A percentile compares a stretch with the other conserved stretches of the same genome.
Evolutionary conservation across 2,888 invertebrate genomes (phyloP).

Genomic region (Mechanitis mazaeus): DNA sequence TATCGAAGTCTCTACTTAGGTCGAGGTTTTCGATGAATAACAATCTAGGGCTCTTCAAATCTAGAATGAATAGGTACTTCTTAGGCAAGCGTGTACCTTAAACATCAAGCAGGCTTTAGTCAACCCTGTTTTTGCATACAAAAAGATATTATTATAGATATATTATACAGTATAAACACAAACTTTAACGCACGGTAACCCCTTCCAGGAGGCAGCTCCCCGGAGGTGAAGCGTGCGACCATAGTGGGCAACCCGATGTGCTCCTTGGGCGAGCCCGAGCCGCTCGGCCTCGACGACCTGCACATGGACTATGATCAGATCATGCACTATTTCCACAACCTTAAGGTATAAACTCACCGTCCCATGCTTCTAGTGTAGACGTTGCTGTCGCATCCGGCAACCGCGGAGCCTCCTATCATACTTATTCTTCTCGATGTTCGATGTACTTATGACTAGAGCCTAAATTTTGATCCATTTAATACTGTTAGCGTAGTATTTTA

Average conservation of each 20-base stretch:
- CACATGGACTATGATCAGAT: conserved; percentile 98
- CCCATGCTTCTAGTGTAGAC: conserved; percentile 70
- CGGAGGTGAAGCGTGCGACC: conserved; percentile 88
- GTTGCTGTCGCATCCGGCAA: conserved; percentile 52
- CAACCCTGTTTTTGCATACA: too few species aligned
- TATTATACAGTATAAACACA: too few species aligned
- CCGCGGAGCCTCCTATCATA: conserved; percentile 43
- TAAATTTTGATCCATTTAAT: conserved; percentile 73
- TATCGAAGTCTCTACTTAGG: too few species aligned
- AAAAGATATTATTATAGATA: too few species aligned
- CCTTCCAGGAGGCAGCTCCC: conserved; percentile 57
- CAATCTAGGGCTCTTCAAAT: too few species aligned
- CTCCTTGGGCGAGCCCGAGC: conserved; percentile 78
- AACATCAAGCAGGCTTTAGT: too few species aligned
- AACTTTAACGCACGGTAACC: too few species aligned
- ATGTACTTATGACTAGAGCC: conserved; percentile 69
- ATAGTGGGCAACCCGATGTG: conserved; percentile 94
- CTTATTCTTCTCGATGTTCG: conserved; percentile 42
- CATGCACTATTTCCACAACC: conserved; percentile 98
- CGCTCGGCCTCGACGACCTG: conserved; percentile 86
- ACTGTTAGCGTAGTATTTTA: conserved; percentile 64
- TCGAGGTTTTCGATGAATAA: too few species aligned
- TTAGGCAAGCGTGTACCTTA: too few species aligned
- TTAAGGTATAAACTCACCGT: conserved; percentile 85
- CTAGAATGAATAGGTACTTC: too few species aligned